Conservation (phyloP, 2,797 vertebrate genomes). For the Lemur catta region DNA sequence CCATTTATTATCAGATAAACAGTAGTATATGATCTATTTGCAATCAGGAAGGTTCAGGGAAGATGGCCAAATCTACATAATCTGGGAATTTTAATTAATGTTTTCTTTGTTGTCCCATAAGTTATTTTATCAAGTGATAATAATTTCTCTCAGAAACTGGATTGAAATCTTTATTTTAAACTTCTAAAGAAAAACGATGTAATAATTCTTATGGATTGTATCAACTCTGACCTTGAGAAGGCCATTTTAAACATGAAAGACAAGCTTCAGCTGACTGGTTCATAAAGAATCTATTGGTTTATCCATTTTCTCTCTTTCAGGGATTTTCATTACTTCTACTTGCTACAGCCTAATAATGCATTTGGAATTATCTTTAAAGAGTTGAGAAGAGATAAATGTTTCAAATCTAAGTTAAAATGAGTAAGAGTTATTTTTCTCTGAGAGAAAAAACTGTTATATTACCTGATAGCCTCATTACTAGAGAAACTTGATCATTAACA, state of each 20-base stretch:
- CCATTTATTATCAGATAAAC: not conserved
- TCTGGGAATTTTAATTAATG: slow-evolving; percentile 50
- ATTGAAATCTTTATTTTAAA: slow-evolving; percentile 29
- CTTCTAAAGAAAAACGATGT: slow-evolving; percentile 35
- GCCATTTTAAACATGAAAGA: slow-evolving; percentile 46
- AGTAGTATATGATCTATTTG: not conserved
- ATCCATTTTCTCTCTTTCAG: slow-evolving; percentile 14
- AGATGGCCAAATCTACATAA: not conserved
- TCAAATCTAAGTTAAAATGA: slow-evolving; percentile 38
- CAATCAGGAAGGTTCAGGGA: not conserved
- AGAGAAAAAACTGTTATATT: slow-evolving; percentile 14
- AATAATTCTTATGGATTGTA: slow-evolving; percentile 49
- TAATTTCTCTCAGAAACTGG: not conserved
- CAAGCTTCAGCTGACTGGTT: slow-evolving; percentile 28
- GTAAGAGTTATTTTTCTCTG: not conserved
- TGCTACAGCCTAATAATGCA: slow-evolving; percentile 35
- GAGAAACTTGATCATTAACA: not conserved
- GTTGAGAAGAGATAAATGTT: slow-evolving; percentile 19
- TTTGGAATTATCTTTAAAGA: slow-evolving; percentile 54
- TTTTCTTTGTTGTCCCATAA: slow-evolving; percentile 19
- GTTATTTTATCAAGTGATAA: slow-evolving; percentile 42
- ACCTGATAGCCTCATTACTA: slow-evolving; percentile 3
- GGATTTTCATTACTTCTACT: slow-evolving; percentile 41
- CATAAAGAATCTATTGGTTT: slow-evolving; percentile 19
- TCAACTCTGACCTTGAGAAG: slow-evolving; percentile 8